These are phyloP conservation scores for Pentalonia nigronervosa DNA, from an alignment of 1,140 invertebrate genomes.

Conservation along the genomic window DNA sequence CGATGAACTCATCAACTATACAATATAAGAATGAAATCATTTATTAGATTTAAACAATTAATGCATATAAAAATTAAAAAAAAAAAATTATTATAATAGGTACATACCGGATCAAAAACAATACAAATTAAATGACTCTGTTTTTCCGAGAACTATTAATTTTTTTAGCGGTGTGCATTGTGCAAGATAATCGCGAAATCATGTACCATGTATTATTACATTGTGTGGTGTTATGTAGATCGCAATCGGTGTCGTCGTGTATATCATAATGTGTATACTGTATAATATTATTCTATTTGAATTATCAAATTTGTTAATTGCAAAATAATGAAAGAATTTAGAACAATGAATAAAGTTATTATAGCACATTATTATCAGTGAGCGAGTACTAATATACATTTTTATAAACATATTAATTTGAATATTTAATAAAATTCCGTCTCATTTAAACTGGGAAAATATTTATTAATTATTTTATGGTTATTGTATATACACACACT, in stretches of 20 bases:
- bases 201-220: conserved; percentile 15
- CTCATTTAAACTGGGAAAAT: not conserved
- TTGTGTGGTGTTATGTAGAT: not conserved
- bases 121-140: conserved; percentile 14
- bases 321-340: not conserved
- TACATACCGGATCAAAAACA: not conserved
- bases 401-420: not conserved
- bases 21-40: not conserved
- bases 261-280: no score
- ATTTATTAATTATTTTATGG: not conserved
- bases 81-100: not conserved
- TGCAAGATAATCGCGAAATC: conserved; percentile 2
- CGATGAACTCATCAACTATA: conserved; percentile 2
- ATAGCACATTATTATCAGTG: not conserved
- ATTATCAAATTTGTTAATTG: conserved; percentile 32
- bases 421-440: not conserved
- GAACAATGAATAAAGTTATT: not conserved
- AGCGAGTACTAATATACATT: not conserved
- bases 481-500: no score
- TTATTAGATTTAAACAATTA: conserved; percentile 5
- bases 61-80: not conserved
- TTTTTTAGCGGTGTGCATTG: not conserved
- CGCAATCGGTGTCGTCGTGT: not conserved
- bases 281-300: conserved; percentile 8
- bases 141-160: conserved; percentile 9